Evolutionary conservation across 2,888 invertebrate genomes (phyloP).

Genomic region (Drosophila algonquin): DNA sequence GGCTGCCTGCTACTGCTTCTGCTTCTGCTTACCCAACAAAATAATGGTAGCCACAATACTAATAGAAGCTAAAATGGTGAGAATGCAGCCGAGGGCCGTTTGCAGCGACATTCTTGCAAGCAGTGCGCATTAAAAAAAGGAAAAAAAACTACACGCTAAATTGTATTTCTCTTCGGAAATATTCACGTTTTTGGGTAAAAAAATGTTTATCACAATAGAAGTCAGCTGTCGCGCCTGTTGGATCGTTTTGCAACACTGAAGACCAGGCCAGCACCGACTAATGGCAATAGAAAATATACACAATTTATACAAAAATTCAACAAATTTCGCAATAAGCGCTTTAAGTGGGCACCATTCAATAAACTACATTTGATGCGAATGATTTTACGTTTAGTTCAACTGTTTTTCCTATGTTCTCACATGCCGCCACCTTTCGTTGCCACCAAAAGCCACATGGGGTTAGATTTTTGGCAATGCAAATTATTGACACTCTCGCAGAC

Average conservation of each 20-base stretch:
- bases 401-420: background rate
- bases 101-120: slow-evolving; percentile 75
- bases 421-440: background rate
- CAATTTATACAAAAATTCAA: background rate
- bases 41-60: slow-evolving; percentile 86
- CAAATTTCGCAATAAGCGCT: background rate
- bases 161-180: background rate
- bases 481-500: too few species aligned
- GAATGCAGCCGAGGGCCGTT: slow-evolving; percentile 76
- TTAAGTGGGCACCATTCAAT: background rate
- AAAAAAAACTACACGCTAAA: slow-evolving; percentile 3
- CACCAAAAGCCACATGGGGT: slow-evolving; percentile 28
- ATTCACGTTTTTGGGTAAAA: background rate
- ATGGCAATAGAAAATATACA: background rate
- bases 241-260: slow-evolving; percentile 37
- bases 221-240: slow-evolving; percentile 55
- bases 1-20: slow-evolving; percentile 68
- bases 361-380: background rate
- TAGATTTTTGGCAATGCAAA: background rate
- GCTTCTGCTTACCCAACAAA: slow-evolving; percentile 86
- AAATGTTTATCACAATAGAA: slow-evolving; percentile 44
- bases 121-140: slow-evolving; percentile 1
- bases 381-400: too few species aligned
- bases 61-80: slow-evolving; percentile 86
- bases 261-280: slow-evolving; percentile 13